A percentile compares a stretch with the other conserved stretches of the same genome.
These are phyloP conservation scores for Neosalanx taihuensis DNA, from an alignment of 2,797 vertebrate genomes.

Conservation along the genomic window DNA sequence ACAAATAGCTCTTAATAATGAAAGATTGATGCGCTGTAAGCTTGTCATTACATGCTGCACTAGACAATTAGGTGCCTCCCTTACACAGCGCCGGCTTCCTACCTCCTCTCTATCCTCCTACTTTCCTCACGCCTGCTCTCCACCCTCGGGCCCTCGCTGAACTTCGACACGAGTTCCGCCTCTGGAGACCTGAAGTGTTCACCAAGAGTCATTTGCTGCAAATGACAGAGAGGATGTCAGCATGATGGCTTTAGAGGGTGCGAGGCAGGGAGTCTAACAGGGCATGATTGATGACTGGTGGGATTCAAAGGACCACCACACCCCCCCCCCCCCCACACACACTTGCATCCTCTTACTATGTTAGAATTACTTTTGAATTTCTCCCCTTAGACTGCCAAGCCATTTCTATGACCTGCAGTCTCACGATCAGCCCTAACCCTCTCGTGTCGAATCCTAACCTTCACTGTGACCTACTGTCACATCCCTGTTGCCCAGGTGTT, in stretches of 20 bases:
- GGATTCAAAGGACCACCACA: not conserved
- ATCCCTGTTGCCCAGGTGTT: not conserved
- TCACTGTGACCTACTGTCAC: not conserved
- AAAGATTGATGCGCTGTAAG: conserved; percentile 79
- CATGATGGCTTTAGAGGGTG: too few relatives aligned
- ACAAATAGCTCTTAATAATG: conserved; percentile 79
- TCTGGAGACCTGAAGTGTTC: not conserved
- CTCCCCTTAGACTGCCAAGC: not conserved
- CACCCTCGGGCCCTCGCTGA: conserved; percentile 1
- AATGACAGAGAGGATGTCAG: not conserved
- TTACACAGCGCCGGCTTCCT: conserved; percentile 49
- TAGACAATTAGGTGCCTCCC: conserved; percentile 80
- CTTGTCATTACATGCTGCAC: conserved; percentile 79
- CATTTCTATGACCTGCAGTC: too few relatives aligned
- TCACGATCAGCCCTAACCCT: too few relatives aligned
- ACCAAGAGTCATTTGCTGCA: conserved; percentile 34
- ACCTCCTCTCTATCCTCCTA: not conserved
- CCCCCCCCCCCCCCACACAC: too few relatives aligned
- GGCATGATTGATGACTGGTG: too few relatives aligned
- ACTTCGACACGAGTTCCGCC: not conserved
- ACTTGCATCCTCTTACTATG: not conserved
- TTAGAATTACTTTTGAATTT: not conserved
- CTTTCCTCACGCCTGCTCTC: not conserved
- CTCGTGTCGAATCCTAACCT: too few relatives aligned
- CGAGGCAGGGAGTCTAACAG: too few relatives aligned